These are phyloP conservation scores for Geodia barretti DNA, from an alignment of 37 sponge, comb jelly and placozoan genomes.

Conservation along the genomic window DNA sequence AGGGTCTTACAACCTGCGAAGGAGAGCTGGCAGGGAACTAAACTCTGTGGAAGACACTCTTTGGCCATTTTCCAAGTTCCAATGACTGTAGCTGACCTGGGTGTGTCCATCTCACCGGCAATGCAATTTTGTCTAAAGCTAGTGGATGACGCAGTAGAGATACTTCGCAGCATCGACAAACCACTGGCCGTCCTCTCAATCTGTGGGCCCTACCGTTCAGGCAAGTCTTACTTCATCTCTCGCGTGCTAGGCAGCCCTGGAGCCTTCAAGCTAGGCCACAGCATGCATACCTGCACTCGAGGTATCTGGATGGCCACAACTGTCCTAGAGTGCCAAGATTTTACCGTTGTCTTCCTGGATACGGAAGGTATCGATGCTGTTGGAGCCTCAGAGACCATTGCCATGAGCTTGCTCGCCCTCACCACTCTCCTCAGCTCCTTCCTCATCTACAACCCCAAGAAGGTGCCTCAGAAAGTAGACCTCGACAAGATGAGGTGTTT, in stretches of 20 bases:
- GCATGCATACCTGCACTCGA: slow-evolving; percentile 10
- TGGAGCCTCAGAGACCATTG: not conserved
- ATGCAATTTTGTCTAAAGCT: no score
- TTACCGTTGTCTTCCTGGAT: slow-evolving; percentile 16
- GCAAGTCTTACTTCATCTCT: slow-evolving; percentile 46
- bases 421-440: not conserved
- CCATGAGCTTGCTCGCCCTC: not conserved
- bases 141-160: slow-evolving; percentile 5
- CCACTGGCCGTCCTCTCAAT: slow-evolving; percentile 30
- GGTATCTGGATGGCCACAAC: slow-evolving; percentile 42
- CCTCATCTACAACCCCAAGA: slow-evolving; percentile 16
- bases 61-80: no score
- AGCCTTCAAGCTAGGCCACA: slow-evolving; percentile 32
- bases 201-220: slow-evolving; percentile 41
- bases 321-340: slow-evolving; percentile 13
- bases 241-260: slow-evolving; percentile 18
- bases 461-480: slow-evolving; percentile 8
- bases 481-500: slow-evolving; percentile 17
- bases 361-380: slow-evolving; percentile 26
- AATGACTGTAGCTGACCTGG: no score
- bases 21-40: no score
- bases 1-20: no score
- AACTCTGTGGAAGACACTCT: no score
- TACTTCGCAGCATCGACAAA: slow-evolving; percentile 14
- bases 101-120: no score